phyloP scores from a whole-genome alignment of 2,797 vertebrate genomes.

The Meda fulgida region DNA sequence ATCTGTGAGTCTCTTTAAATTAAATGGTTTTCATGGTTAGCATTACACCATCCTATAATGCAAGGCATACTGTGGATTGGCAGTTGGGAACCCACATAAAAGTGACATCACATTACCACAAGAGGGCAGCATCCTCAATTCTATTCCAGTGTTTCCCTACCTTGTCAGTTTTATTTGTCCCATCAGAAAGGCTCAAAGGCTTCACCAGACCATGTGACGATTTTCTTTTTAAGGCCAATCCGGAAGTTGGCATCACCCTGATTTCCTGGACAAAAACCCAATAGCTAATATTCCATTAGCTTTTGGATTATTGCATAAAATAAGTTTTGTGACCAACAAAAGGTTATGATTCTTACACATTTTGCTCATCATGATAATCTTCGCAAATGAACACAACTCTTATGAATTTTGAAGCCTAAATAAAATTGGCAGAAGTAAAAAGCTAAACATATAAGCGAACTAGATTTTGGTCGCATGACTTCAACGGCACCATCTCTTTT shows the following conservation, averaged over 20 bases:
- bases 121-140: constrained; percentile 62
- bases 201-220: background rate
- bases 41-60: background rate
- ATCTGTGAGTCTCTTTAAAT: constrained; percentile 83
- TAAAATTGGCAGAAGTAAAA: background rate
- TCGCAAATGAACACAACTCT: background rate
- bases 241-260: background rate
- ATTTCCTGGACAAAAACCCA: background rate
- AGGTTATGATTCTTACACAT: background rate
- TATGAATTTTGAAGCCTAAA: background rate
- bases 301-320: background rate
- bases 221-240: background rate
- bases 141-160: background rate
- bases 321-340: background rate
- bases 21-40: background rate
- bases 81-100: background rate
- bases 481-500: background rate
- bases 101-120: constrained; percentile 43
- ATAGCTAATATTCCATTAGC: background rate
- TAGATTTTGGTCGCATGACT: too few relatives aligned
- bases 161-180: background rate
- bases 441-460: background rate
- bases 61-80: background rate
- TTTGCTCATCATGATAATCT: background rate
- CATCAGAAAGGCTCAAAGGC: background rate